Evolutionary conservation across 2,888 invertebrate genomes (phyloP).

Genomic region (Aphidoletes aphidimyza): DNA sequence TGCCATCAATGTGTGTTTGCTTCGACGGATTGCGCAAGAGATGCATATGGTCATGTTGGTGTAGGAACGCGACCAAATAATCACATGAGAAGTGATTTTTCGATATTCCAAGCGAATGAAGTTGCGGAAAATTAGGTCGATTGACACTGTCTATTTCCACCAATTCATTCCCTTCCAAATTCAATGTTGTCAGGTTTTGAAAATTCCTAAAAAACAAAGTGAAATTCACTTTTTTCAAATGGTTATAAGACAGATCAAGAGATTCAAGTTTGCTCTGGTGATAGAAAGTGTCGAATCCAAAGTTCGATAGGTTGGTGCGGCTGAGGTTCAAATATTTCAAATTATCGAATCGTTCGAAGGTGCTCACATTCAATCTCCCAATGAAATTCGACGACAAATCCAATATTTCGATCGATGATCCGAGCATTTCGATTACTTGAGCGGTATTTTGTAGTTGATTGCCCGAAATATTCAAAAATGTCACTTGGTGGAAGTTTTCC

Average conservation of each 20-base stretch:
- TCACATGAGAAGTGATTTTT: too few species aligned
- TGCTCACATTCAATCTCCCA: neutral
- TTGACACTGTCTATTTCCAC: neutral
- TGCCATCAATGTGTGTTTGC: neutral
- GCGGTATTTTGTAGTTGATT: neutral
- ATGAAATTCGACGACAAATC: neutral
- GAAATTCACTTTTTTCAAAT: neutral
- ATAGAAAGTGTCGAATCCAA: neutral
- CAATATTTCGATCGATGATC: neutral
- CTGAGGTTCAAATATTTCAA: neutral
- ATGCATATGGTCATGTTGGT: too few species aligned
- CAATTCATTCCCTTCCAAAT: constrained; percentile 9
- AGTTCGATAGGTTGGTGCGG: neutral
- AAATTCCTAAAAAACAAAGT: neutral
- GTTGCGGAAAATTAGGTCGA: neutral
- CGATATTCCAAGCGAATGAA: too few species aligned
- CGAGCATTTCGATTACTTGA: neutral
- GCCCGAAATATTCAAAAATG: neutral
- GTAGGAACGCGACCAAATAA: too few species aligned
- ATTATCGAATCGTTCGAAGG: neutral
- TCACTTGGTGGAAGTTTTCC: neutral
- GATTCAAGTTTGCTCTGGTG: neutral
- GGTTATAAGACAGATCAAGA: neutral
- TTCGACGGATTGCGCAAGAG: neutral
- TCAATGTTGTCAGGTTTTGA: neutral